These are phyloP conservation scores for Carassius auratus DNA, from an alignment of 2,113 vertebrate species.

Conservation along the genomic window DNA sequence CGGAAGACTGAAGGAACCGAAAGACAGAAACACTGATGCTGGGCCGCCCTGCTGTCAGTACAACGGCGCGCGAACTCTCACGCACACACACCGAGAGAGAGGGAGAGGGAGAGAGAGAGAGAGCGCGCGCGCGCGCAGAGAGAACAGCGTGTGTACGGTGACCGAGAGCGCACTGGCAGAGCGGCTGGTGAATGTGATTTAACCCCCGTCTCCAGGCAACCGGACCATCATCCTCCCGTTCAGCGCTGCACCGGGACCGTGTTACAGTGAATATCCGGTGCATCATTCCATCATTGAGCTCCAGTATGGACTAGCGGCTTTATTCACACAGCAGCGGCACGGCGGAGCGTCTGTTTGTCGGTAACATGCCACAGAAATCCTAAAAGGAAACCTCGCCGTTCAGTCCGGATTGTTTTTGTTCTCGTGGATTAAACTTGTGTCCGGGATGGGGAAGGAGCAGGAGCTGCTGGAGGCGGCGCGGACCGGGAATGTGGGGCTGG, in stretches of 20 bases:
- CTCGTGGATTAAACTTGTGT: slow-evolving; percentile 66
- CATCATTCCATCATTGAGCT: slow-evolving; percentile 40
- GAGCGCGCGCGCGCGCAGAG: slow-evolving; percentile 11
- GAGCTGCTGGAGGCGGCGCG: slow-evolving; percentile 97
- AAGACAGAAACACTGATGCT: slow-evolving; percentile 24
- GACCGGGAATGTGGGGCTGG: slow-evolving; percentile 93
- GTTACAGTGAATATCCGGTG: slow-evolving; percentile 40
- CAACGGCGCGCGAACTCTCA: slow-evolving; percentile 24
- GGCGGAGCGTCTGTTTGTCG: slow-evolving; percentile 26
- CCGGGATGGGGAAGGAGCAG: slow-evolving; percentile 96
- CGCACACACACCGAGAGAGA: no score
- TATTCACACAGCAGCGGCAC: slow-evolving; percentile 55
- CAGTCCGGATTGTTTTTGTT: slow-evolving; percentile 29
- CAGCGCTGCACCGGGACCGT: slow-evolving; percentile 39
- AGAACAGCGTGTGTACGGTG: slow-evolving; percentile 7
- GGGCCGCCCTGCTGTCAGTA: slow-evolving; percentile 37
- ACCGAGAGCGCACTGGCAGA: slow-evolving; percentile 6
- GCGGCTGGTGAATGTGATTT: slow-evolving; percentile 9
- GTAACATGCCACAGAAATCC: slow-evolving; percentile 44
- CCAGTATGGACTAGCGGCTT: slow-evolving; percentile 44
- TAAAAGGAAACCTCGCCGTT: slow-evolving; percentile 51
- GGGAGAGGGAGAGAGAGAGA: background rate
- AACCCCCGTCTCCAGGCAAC: slow-evolving; percentile 55
- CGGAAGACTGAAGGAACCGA: slow-evolving; percentile 26
- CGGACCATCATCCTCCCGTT: slow-evolving; percentile 30